Evolutionary conservation across 2,888 invertebrate genomes (phyloP).

Genomic region (Euzetes globulus): DNA sequence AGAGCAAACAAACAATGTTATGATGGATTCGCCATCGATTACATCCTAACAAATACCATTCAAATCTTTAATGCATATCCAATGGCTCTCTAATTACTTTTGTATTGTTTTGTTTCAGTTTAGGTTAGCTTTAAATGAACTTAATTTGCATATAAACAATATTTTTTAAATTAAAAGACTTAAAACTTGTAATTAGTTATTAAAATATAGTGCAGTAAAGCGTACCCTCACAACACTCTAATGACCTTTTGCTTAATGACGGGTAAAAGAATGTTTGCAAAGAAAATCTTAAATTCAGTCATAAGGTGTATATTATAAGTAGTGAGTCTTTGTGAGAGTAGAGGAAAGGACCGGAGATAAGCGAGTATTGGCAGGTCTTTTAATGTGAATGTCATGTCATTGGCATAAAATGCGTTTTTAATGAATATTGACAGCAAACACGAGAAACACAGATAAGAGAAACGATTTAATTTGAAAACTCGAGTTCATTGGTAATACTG

Average conservation of each 20-base stretch:
- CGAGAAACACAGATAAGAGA: conserved; percentile 10
- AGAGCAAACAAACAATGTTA: conserved; percentile 12
- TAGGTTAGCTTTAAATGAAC: background rate
- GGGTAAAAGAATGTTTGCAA: background rate
- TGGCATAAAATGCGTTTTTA: conserved; percentile 24
- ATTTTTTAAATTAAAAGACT: conserved; percentile 3
- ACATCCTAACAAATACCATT: background rate
- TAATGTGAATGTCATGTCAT: conserved; percentile 14
- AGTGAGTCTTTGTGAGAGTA: background rate
- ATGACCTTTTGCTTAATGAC: conserved; percentile 1
- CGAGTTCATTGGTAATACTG: background rate
- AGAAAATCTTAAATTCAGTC: background rate
- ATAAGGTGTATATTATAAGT: background rate
- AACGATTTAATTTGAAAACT: conserved; percentile 2
- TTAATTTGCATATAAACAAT: conserved; percentile 11
- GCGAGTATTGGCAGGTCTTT: background rate
- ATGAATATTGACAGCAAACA: conserved; percentile 10
- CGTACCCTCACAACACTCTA: background rate
- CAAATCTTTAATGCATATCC: background rate
- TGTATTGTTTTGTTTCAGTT: background rate
- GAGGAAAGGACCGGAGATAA: background rate
- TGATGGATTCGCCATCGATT: conserved; percentile 22
- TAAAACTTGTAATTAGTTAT: conserved; percentile 15
- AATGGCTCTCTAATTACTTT: background rate
- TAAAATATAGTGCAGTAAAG: conserved; percentile 23